Evolutionary conservation across 92 coral and sea anemone species (phyloP).

Genomic region (Phenganax subtilis): DNA sequence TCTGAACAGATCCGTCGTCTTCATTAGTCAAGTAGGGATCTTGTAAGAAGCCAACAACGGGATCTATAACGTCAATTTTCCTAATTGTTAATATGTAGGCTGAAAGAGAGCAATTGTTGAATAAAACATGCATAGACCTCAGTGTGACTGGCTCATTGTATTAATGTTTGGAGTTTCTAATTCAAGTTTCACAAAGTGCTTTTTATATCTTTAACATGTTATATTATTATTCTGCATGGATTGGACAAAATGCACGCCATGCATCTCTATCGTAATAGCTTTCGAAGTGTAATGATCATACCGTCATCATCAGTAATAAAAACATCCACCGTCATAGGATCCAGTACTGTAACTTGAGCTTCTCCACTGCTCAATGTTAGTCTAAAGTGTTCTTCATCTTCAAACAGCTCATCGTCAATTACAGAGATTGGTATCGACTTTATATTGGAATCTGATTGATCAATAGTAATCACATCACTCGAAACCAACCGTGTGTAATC

Average conservation of each 20-base stretch:
- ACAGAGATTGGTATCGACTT: neutral
- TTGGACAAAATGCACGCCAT: neutral
- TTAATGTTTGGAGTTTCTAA: no score
- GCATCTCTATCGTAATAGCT: neutral
- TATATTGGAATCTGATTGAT: neutral
- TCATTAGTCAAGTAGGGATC: neutral
- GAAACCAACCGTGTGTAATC: slow-evolving; percentile 5
- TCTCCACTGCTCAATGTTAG: neutral
- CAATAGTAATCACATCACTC: neutral
- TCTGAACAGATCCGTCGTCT: slow-evolving; percentile 1
- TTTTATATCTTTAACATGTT: no score
- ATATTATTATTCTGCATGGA: no score
- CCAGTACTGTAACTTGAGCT: neutral
- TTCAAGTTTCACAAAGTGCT: no score
- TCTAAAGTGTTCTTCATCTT: slow-evolving; percentile 27
- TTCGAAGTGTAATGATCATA: neutral
- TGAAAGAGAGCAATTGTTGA: no score
- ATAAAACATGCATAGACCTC: no score
- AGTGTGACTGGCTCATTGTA: no score
- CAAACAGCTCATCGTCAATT: slow-evolving; percentile 13
- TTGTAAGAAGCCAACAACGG: slow-evolving; percentile 14
- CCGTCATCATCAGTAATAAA: slow-evolving; percentile 36
- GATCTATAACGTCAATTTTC: neutral
- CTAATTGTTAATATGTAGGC: no score
- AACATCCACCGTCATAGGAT: slow-evolving; percentile 15